Evolutionary conservation across 2,797 vertebrate genomes (phyloP).

Genomic region (Hipposideros larvatus): DNA sequence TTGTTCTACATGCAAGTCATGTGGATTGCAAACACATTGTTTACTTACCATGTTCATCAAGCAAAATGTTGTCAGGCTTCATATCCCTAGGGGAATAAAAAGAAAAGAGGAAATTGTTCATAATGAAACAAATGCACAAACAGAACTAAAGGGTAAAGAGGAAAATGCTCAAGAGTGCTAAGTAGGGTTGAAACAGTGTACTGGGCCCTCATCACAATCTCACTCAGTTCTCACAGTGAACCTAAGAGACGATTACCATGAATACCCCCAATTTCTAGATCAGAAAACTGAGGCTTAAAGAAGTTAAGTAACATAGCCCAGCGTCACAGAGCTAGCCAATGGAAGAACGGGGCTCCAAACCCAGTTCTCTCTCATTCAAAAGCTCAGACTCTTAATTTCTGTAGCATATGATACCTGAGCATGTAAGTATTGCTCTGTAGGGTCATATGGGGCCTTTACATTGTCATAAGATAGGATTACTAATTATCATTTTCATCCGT

Average conservation of each 20-base stretch:
- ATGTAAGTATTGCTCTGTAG: background rate
- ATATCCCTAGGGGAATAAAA: conserved; percentile 93
- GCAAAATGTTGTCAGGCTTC: conserved; percentile 98
- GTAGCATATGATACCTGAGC: background rate
- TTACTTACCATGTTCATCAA: conserved; percentile 96
- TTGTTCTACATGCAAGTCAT: background rate
- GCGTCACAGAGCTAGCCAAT: background rate
- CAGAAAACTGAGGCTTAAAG: conserved; percentile 17
- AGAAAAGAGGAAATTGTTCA: conserved; percentile 75
- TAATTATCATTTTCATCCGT: background rate
- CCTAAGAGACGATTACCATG: background rate
- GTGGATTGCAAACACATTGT: background rate
- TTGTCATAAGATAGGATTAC: background rate
- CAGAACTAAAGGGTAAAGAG: background rate
- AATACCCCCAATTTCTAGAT: background rate
- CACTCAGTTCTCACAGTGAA: background rate
- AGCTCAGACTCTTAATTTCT: background rate
- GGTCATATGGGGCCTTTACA: background rate
- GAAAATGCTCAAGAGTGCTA: background rate
- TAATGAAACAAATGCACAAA: conserved; percentile 9
- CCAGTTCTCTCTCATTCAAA: background rate
- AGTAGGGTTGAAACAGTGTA: background rate
- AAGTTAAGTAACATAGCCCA: background rate
- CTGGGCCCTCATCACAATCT: background rate
- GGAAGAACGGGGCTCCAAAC: background rate